Evolutionary conservation across 2,113 vertebrate species (phyloP).

Genomic region (human): GRCh38 chr1:174823001-174823500

Average conservation of each 20-base stretch:
- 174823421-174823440: not conserved
- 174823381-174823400: not conserved
- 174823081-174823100: not conserved
- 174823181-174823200: not conserved
- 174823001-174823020: not conserved
- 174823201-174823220: conserved; percentile 6
- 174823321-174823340: not conserved
- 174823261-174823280: conserved; percentile 1
- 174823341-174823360: not conserved
- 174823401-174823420: not conserved
- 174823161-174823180: not conserved
- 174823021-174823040: not conserved
- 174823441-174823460: conserved; percentile 45
- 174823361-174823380: not conserved
- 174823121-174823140: not conserved
- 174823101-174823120: not conserved
- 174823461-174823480: conserved; percentile 14
- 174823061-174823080: not conserved
- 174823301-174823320: conserved; percentile 16
- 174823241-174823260: conserved; percentile 41
- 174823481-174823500: conserved; percentile 10
- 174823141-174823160: not conserved
- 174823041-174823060: not conserved
- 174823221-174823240: not conserved
- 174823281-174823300: not conserved